Percentiles rank a stretch among this genome's conserved stretches.
These are phyloP conservation scores for Strigamia maritima DNA, from an alignment of 2,888 invertebrate genomes.

Conservation along the genomic window DNA sequence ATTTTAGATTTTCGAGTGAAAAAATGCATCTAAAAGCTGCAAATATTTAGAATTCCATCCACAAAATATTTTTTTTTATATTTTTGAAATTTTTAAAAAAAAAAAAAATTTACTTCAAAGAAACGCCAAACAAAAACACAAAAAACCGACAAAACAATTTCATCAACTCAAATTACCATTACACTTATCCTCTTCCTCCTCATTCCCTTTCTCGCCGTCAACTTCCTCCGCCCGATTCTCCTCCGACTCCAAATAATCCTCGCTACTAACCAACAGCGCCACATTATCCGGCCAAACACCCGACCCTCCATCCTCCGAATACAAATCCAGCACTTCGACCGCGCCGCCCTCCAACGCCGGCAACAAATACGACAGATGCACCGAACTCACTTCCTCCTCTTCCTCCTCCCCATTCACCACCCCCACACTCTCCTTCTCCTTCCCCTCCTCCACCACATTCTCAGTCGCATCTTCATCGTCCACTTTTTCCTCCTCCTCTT, in stretches of 20 bases:
- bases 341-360: conserved; percentile 41
- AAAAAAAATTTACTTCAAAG: too few species aligned
- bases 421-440: neutral
- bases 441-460: neutral
- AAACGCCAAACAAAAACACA: too few species aligned
- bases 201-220: conserved; percentile 40
- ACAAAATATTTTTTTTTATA: too few species aligned
- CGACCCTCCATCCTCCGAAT: neutral
- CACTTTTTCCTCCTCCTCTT: neutral
- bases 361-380: conserved; percentile 9
- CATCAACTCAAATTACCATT: conserved; percentile 8
- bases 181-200: conserved; percentile 28
- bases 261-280: neutral
- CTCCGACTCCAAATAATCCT: conserved; percentile 5
- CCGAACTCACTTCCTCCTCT: neutral
- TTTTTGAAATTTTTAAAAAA: too few species aligned
- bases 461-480: too few species aligned
- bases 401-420: neutral
- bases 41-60: too few species aligned
- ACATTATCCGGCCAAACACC: neutral
- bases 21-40: too few species aligned
- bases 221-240: conserved; percentile 40
- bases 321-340: conserved; percentile 14
- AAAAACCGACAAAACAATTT: conserved; percentile 30
- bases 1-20: too few species aligned